phyloP scores from a whole-genome alignment of 2,797 vertebrate species.

The Gymnothorax reevesii region DNA sequence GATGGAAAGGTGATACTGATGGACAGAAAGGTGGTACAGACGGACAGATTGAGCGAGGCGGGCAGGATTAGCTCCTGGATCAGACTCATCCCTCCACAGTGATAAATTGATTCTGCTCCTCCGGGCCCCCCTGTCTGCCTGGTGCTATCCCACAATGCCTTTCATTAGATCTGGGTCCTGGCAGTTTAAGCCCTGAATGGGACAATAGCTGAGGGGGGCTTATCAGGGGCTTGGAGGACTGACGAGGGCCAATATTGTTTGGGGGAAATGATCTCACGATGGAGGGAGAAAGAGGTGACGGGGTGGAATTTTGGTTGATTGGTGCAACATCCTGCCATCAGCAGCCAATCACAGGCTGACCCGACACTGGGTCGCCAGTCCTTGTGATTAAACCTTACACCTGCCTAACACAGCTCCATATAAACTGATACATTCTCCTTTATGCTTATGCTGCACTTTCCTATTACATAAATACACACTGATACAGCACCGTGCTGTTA shows the following conservation, averaged over 20 bases:
- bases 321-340: not conserved
- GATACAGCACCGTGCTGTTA: too few relatives aligned
- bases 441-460: too few relatives aligned
- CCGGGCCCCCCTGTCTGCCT: not conserved
- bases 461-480: too few relatives aligned
- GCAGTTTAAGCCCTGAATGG: not conserved
- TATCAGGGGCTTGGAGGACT: too few relatives aligned
- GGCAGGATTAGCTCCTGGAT: constrained; percentile 20
- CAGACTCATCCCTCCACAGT: constrained; percentile 21
- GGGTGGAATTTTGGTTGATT: not conserved
- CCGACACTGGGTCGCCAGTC: not conserved
- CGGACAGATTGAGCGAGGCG: not conserved
- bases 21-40: not conserved
- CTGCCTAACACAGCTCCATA: not conserved
- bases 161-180: constrained; percentile 32
- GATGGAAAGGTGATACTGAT: too few relatives aligned
- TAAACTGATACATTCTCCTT: too few relatives aligned
- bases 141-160: constrained; percentile 12
- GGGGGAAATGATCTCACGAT: not conserved
- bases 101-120: constrained; percentile 34
- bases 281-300: not conserved
- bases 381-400: not conserved
- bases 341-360: not conserved
- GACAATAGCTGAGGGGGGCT: not conserved
- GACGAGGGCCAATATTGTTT: not conserved